Conservation (phyloP, 2,797 vertebrate genomes). For the Taenioides sp. region DNA sequence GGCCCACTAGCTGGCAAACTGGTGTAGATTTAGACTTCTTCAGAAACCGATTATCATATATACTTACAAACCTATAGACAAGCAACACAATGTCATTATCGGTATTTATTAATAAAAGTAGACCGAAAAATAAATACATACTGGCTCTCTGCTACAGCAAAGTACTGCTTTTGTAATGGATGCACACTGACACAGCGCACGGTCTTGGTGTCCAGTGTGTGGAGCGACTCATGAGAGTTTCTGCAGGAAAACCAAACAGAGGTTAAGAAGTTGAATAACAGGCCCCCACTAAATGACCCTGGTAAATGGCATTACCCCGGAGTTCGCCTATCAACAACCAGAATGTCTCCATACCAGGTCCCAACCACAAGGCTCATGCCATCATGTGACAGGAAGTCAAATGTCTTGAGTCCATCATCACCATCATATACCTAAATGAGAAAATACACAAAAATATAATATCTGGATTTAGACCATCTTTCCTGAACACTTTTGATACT, state of each 20-base stretch:
- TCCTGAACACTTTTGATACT: constrained; percentile 19
- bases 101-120: not conserved
- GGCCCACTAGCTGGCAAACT: constrained; percentile 74
- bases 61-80: constrained; percentile 63
- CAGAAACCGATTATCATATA: constrained; percentile 84
- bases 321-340: constrained; percentile 83
- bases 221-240: constrained; percentile 69
- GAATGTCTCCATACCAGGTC: constrained; percentile 71
- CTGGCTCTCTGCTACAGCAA: constrained; percentile 80
- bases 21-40: constrained; percentile 55
- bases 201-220: constrained; percentile 59
- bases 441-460: not conserved
- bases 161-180: constrained; percentile 83
- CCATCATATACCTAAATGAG: constrained; percentile 78
- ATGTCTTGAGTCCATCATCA: constrained; percentile 76
- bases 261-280: not conserved
- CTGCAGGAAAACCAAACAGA: constrained; percentile 38
- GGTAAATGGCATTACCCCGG: constrained; percentile 53
- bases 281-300: not conserved
- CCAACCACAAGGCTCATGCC: constrained; percentile 78
- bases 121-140: constrained; percentile 48
- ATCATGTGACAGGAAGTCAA: constrained; percentile 83
- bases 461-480: not conserved
- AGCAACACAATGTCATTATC: not conserved
- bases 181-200: constrained; percentile 84